Conservation (phyloP, 1,140 invertebrate species). For the Babylonia areolata region DNA sequence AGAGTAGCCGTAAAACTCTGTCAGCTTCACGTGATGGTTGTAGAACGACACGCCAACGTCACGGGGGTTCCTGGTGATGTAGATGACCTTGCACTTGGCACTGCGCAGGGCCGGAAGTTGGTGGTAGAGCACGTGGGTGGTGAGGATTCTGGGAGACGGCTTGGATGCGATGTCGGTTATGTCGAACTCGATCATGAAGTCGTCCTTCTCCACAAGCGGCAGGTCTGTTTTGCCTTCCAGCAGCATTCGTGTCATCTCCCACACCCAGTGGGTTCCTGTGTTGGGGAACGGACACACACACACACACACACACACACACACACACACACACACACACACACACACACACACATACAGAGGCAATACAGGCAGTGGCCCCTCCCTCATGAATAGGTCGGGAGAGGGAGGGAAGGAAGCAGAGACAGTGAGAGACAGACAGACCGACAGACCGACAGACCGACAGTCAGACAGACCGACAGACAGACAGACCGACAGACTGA, state of each 20-base stretch:
- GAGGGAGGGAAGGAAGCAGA: no score
- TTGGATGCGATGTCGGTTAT: not conserved
- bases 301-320: no score
- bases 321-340: no score
- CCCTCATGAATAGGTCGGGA: no score
- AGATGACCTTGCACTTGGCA: constrained; percentile 46
- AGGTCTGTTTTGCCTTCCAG: constrained; percentile 33
- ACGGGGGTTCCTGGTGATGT: constrained; percentile 54
- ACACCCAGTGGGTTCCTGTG: constrained; percentile 56
- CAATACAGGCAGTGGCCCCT: no score
- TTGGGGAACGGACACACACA: constrained; percentile 64
- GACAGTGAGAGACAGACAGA: no score
- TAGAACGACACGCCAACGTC: constrained; percentile 59
- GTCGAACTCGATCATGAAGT: constrained; percentile 43
- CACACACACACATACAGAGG: not conserved
- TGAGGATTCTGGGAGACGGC: constrained; percentile 49
- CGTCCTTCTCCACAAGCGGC: constrained; percentile 37
- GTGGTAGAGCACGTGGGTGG: constrained; percentile 44
- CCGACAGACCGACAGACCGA: no score
- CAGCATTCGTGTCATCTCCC: constrained; percentile 51
- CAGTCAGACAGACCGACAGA: no score
- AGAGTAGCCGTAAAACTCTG: constrained; percentile 54
- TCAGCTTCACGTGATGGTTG: constrained; percentile 54
- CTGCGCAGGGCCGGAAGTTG: constrained; percentile 42
- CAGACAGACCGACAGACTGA: no score